Conservation (phyloP, 2,888 invertebrate genomes). For the Andrena dorsata region DNA sequence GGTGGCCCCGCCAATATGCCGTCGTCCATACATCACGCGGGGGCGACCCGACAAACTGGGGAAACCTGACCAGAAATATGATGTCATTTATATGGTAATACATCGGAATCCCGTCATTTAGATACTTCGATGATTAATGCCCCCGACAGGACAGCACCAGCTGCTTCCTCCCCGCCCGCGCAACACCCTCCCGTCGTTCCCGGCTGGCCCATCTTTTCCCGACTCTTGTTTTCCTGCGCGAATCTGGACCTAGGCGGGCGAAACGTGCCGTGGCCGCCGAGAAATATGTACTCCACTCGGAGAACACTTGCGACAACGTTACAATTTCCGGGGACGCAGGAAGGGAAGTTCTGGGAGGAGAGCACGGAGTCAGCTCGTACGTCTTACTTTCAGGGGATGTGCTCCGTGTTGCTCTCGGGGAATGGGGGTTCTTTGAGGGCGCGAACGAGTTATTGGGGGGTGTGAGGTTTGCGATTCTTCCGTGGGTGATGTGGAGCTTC, state of each 20-base stretch:
- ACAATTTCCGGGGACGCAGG: slow-evolving; percentile 1
- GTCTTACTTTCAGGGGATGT: background rate
- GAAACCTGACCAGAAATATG: slow-evolving; percentile 85
- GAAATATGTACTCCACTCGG: slow-evolving; percentile 12
- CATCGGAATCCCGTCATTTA: slow-evolving; percentile 85
- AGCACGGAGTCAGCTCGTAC: background rate
- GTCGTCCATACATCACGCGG: slow-evolving; percentile 84
- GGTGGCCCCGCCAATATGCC: slow-evolving; percentile 83
- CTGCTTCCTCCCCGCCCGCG: slow-evolving; percentile 73
- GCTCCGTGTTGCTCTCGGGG: no score
- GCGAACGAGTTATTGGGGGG: no score
- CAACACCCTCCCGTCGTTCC: slow-evolving; percentile 15
- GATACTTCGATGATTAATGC: slow-evolving; percentile 85
- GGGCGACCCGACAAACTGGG: slow-evolving; percentile 83
- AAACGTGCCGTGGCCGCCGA: background rate
- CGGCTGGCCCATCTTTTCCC: background rate
- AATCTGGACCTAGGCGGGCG: slow-evolving; percentile 27
- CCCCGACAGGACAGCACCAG: slow-evolving; percentile 83
- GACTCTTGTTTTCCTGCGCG: slow-evolving; percentile 8
- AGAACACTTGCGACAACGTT: slow-evolving; percentile 15
- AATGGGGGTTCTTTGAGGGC: no score
- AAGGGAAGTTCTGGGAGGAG: background rate
- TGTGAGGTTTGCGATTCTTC: no score
- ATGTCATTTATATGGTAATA: slow-evolving; percentile 86
- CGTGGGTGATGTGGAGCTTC: no score